Evolutionary conservation across 2,888 invertebrate species (phyloP), one percentile per base, ranked within the genome.

Genomic region (Aleiodes testaceus): DNA sequence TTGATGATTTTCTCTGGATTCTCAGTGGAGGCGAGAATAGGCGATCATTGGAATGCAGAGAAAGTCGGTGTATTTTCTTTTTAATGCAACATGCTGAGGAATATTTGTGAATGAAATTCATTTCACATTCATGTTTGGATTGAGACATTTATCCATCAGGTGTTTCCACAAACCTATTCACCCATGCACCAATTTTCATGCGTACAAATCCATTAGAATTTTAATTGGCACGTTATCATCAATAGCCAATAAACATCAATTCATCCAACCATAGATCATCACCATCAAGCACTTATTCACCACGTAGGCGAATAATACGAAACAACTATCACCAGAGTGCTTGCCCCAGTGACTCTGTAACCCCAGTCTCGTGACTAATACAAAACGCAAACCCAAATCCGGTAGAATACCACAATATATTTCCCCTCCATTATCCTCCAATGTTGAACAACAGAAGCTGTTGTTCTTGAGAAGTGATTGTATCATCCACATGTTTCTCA

Each of bases 281-380:
- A 36, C 36, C 36, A 36, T 44, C 16, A 59, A 18, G 59, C 42
- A 16, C 14, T 49, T 9, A 64, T 26, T 52, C 26, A 66, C 59
- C 70, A 69, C 70, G 68, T 71, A 65, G 66, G 50, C 47, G 47
- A 50, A 22, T 64, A 26, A 18, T 53, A 64, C 61, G 7, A 72
- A 55, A 69, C 70, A 50, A 69, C 72, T 61, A 75, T 73, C 59
- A 59, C 59, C 42, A 16, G 42, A 73, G 61, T 73, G 72, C 71
- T 64, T 81, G 81, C 70, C 78, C 81, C 77, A 81, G 78, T 82
- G 82, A 82, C 80, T 82, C 75, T 79, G 72, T 82, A 80, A 82
- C 80, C 81, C 68, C 72, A 75, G 55, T 66, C 36, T 59, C 74
- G 72, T 77, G 78, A 77, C 75, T 80, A 76, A 79, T 75, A 71